Base-by-base conservation (phyloP, 2,113 vertebrate species). In the Scortum barcoo region DNA sequence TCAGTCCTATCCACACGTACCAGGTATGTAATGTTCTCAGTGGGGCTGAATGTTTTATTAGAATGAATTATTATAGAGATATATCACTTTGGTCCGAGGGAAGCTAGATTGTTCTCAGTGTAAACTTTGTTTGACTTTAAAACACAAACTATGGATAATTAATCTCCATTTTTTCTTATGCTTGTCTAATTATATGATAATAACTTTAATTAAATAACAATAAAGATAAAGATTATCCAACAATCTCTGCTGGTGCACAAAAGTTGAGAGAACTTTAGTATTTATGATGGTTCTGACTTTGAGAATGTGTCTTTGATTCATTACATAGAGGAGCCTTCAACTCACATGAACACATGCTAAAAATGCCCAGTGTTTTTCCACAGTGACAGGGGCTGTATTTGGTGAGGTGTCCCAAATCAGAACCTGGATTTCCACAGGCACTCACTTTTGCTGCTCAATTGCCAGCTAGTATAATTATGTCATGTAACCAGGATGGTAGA, bases 1-100 rank as follows among this genome's bases (percentile, higher is more conserved):
- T 98, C 95, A 97, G 71, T 83, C 97, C 98, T 58, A 99, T 99
- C 91, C 98, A 98, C 94, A 99, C 98, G 0, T 99, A 99, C 92
- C 98, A 99, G 92, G 98, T 99, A 10, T 96, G 98, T 87, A 96
- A 96, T 28, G 7, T 28, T 53, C 33, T 20, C 56, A 54, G 14
- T 26, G 60, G 9, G 2, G 26, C 33, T 36, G 19, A 50, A 38
- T 53, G 17, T 54, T 40, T 61, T 24, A 54, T 58, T 60, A 67
- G 5, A 56, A 67, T 62, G 65, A 40, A 60, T 65, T 73, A 22
- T 70, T 53, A 7, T 16, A 19, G 46, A 30, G 69, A 83, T 42
- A 28, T 26, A n/a, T 68, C 19, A n/a, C 7, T 75, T 70, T 54
- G 42, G 19, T 77, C 19, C 24, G 2, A 12, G 36, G 5, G 19